Conservation (phyloP, 2,888 invertebrate species). For the Ametastegia equiseti region DNA sequence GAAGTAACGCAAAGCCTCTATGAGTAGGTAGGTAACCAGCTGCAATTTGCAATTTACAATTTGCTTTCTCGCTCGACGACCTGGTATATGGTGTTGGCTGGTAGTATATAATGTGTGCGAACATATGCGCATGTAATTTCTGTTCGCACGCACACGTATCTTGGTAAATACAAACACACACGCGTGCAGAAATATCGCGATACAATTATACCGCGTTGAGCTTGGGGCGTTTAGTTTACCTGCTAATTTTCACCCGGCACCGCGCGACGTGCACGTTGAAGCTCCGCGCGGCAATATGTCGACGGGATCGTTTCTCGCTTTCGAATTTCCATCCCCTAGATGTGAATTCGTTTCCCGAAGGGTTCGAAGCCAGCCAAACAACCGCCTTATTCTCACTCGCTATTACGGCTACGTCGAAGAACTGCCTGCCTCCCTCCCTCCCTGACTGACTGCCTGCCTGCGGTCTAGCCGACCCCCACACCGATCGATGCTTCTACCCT, state of each 20-base stretch:
- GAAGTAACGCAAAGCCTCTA: background rate
- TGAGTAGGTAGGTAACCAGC: background rate
- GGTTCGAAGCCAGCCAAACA: background rate
- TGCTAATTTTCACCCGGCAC: constrained; percentile 39
- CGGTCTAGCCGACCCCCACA: background rate
- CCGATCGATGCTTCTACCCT: background rate
- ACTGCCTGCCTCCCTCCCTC: background rate
- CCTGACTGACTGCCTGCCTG: background rate
- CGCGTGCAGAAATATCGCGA: background rate
- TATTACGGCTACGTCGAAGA: background rate
- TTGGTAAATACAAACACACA: background rate
- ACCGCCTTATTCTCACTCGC: constrained; percentile 5
- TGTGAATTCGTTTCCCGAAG: constrained; percentile 34
- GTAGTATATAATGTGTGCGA: too few relatives aligned
- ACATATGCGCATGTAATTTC: too few relatives aligned
- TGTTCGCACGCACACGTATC: background rate
- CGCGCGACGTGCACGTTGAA: too few relatives aligned
- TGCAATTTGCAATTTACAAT: constrained; percentile 19
- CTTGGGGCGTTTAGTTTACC: constrained; percentile 24
- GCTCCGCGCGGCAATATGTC: constrained; percentile 13
- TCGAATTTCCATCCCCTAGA: constrained; percentile 15
- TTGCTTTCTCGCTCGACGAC: constrained; percentile 24
- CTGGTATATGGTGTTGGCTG: too few relatives aligned
- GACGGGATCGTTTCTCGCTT: constrained; percentile 26
- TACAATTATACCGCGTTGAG: constrained; percentile 10